Evolutionary conservation across 2,888 invertebrate genomes (phyloP), one percentile per base, ranked within the genome.

Genomic region (Ariolimax columbianus): DNA sequence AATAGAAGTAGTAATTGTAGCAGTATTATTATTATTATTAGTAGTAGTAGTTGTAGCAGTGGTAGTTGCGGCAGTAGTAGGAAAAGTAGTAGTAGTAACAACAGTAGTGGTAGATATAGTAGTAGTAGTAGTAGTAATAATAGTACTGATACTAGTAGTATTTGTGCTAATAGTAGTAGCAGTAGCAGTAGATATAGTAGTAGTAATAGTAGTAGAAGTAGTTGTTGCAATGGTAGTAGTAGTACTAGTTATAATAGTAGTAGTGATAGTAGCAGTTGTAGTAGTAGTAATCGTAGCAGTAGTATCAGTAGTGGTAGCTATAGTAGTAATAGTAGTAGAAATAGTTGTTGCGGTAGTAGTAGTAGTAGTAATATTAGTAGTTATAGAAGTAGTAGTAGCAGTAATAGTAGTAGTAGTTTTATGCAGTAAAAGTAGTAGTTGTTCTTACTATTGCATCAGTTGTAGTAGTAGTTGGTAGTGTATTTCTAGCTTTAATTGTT

Each of bases 261-360:
- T 7, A 23, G 84, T 63, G 30, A 59, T 55, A 26, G 77, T 63
- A 0, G 82, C 33, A 30, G 82, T 51, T 14, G 63, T 75, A 26
- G 82, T 55, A 73, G 59, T 72, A 38, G 82, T 80, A 68, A 70
- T 70, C 7, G 73, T 73, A n/a, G 81, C 47, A 36, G 82, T n/a
- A n/a, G n/a, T n/a, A n/a, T n/a, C n/a, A n/a, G n/a, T n/a, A n/a
- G n/a, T n/a, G n/a, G n/a, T n/a, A n/a, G n/a, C n/a, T n/a, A n/a
- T n/a, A n/a, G n/a, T n/a, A n/a, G n/a, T n/a, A n/a, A n/a, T n/a
- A n/a, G n/a, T n/a, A n/a, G n/a, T n/a, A n/a, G n/a, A n/a, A n/a
- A n/a, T n/a, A n/a, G n/a, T n/a, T n/a, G n/a, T n/a, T n/a, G n/a
- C n/a, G n/a, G n/a, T n/a, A n/a, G n/a, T n/a, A n/a, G n/a, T n/a